These are phyloP conservation scores for Sinocyclocheilus grahami DNA, from an alignment of 2,113 vertebrate species.

Conservation along the genomic window DNA sequence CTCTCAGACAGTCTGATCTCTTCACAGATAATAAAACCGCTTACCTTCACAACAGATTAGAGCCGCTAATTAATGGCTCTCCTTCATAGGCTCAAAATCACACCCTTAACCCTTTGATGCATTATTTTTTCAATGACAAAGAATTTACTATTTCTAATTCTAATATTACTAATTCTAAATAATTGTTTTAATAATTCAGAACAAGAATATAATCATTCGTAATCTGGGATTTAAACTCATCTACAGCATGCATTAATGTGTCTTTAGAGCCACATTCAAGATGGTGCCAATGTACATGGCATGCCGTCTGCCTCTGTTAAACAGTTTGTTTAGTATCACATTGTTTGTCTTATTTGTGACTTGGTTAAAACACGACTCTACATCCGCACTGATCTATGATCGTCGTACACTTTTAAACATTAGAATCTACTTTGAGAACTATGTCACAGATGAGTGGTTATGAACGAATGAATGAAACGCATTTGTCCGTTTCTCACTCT, in stretches of 20 bases:
- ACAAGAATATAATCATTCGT: background rate
- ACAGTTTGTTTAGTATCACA: too few relatives aligned
- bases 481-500: too few relatives aligned
- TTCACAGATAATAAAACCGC: conserved; percentile 46
- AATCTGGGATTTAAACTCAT: background rate
- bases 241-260: background rate
- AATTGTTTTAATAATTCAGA: background rate
- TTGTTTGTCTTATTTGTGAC: too few relatives aligned
- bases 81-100: conserved; percentile 48
- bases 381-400: too few relatives aligned
- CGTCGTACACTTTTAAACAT: too few relatives aligned
- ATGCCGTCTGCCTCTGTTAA: too few relatives aligned
- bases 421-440: too few relatives aligned
- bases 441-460: too few relatives aligned
- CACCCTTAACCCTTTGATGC: conserved; percentile 40
- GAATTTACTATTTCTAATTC: too few relatives aligned
- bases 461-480: too few relatives aligned
- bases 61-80: conserved; percentile 53
- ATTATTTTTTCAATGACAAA: background rate
- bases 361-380: too few relatives aligned
- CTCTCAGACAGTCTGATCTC: conserved; percentile 39
- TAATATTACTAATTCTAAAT: background rate
- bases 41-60: conserved; percentile 56
- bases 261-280: background rate
- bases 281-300: too few relatives aligned